These are phyloP conservation scores for Neodon shergylaensis DNA, from an alignment of 2,113 vertebrate species.

Conservation along the genomic window DNA sequence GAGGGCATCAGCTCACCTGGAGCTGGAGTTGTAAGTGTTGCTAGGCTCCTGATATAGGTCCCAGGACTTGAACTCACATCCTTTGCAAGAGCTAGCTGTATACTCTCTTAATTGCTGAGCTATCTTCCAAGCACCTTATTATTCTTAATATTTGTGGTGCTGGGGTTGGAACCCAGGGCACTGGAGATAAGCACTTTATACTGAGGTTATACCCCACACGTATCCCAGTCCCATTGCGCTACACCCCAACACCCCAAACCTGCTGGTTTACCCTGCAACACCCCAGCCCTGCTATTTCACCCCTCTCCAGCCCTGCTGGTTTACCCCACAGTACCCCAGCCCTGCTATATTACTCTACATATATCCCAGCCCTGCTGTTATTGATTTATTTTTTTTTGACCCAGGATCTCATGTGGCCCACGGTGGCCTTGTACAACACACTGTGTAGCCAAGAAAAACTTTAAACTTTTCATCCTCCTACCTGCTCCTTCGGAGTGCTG, in stretches of 20 bases:
- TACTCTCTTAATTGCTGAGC: not conserved
- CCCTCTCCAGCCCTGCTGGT: not conserved
- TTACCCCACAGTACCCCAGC: not conserved
- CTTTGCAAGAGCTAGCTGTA: not conserved
- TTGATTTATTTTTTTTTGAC: not conserved
- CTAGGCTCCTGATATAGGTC: not conserved
- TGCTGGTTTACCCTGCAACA: not conserved
- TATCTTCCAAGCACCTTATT: not conserved
- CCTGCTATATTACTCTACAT: not conserved
- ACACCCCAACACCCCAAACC: not conserved
- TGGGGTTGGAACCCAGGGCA: not conserved
- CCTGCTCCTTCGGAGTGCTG: not conserved
- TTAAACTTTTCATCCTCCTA: not conserved
- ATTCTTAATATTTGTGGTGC: not conserved
- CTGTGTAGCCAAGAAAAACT: not conserved
- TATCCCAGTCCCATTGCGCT: not conserved
- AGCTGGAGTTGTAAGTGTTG: too few species aligned
- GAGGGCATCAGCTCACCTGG: not conserved
- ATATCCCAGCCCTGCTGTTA: not conserved
- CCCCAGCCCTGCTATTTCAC: not conserved
- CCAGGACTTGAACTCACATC: not conserved
- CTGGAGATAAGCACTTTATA: not conserved
- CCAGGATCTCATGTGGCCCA: not conserved
- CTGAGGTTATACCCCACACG: not conserved
- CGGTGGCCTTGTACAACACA: not conserved